Base-by-base conservation (phyloP, 2,113 vertebrate species). In the Hirundichthys speculiger region DNA sequence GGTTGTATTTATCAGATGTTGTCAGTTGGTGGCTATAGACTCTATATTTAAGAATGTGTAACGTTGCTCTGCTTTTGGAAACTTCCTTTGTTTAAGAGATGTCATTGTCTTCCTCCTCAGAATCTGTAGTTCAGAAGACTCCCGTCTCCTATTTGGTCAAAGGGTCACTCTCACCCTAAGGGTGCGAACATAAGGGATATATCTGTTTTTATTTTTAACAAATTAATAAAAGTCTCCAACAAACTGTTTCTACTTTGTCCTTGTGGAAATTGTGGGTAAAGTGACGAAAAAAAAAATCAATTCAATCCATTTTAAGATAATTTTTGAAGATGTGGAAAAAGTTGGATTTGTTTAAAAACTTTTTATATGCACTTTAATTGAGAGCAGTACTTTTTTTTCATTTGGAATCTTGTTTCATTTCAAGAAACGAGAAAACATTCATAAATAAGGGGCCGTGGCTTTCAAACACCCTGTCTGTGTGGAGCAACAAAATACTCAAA, bases 401-500 rank as follows among this genome's bases (percentile, higher is more conserved):
- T 54, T 25, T 50, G 3, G 13, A 65, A 62, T 21, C 41, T n/a
- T n/a, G n/a, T n/a, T n/a, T 42, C 1, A 61, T 19, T 64, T 56
- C 9, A 20, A 19, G 20, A 53, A 9, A 49, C 40, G 21, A 53
- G 30, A 52, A 40, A 52, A 42, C 9, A 22, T 38, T 48, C 14
- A n/a, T 20, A 38, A 56, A 47, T 25, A 7, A 69, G 39, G n/a
- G 19, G 30, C 11, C 7, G 30, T 34, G 30, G 30, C 9, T 34
- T 34, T 10, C 9, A 25, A 57, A 48, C 41, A 58, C n/a, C 16
- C 6, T 11, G 13, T 30, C 11, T 41, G 15, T 30, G 25, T 50
- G 18, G n/a, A 30, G 53, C 21, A 55, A 52, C 27, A 34, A 46
- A 9, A 13, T 30, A 43, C 38, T 52, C 66, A 22, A 73, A 70